These are phyloP conservation scores for Nothobranchius furzeri DNA, from an alignment of 2,113 vertebrate genomes.

Conservation along the genomic window DNA sequence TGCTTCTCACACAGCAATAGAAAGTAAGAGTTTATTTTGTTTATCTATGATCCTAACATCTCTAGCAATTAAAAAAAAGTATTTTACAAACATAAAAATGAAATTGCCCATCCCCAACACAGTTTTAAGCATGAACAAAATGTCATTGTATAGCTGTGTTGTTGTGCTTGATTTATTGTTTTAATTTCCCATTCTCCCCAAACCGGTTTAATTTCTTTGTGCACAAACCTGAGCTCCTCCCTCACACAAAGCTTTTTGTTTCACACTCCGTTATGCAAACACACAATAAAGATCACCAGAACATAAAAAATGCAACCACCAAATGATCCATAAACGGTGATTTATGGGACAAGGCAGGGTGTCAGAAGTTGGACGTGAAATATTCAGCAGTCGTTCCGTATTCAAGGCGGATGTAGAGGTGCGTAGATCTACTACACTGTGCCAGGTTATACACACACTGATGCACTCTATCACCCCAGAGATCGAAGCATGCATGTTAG, in stretches of 20 bases:
- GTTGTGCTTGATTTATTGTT: too few species aligned
- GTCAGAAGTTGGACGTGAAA: conserved; percentile 65
- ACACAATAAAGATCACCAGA: background rate
- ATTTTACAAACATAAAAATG: too few species aligned
- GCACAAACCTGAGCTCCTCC: conserved; percentile 23
- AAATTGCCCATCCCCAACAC: too few species aligned
- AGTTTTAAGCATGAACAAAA: too few species aligned
- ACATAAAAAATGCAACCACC: conserved; percentile 31
- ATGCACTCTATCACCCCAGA: conserved; percentile 71
- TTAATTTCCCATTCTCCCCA: too few species aligned
- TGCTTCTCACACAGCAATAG: too few species aligned
- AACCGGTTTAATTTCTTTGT: conserved; percentile 10
- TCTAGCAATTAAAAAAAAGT: too few species aligned
- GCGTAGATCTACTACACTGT: conserved; percentile 46
- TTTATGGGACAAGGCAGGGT: conserved; percentile 63
- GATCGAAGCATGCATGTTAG: conserved; percentile 66
- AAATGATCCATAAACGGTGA: conserved; percentile 75
- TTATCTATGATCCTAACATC: too few species aligned
- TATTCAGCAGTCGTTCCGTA: conserved; percentile 72
- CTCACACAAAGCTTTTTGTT: conserved; percentile 14
- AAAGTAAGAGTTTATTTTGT: too few species aligned
- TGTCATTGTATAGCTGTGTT: too few species aligned
- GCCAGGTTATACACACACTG: conserved; percentile 66
- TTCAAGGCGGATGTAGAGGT: conserved; percentile 59
- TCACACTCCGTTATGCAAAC: background rate